Conservation (phyloP, 37 sponge, comb jelly and placozoan species). For the Dysidea cf. avara region DNA sequence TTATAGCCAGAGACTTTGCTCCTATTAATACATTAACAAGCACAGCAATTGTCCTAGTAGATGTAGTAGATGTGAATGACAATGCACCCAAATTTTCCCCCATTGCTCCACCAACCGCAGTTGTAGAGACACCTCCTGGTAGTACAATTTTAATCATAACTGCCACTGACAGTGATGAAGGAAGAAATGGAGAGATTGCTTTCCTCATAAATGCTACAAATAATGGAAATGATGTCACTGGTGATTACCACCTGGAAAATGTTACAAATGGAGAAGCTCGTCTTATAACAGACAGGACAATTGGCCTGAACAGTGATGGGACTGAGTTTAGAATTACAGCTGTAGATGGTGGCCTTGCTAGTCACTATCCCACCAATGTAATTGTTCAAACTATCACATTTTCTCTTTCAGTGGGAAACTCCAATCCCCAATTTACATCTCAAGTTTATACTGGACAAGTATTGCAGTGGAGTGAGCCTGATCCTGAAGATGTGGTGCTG, state of each 20-base stretch:
- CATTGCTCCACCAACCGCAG: too few species aligned
- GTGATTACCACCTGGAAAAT: too few species aligned
- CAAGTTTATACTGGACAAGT: constrained; percentile 19
- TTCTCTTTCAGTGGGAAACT: constrained; percentile 1
- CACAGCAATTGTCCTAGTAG: neutral
- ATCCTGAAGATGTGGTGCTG: neutral
- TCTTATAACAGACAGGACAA: neutral
- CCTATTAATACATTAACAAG: constrained; percentile 21
- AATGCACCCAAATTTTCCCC: constrained; percentile 22
- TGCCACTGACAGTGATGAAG: constrained; percentile 38
- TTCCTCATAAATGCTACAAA: constrained; percentile 12
- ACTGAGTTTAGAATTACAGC: neutral
- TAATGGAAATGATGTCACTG: constrained; percentile 1
- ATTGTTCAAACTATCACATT: constrained; percentile 4
- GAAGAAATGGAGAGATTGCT: constrained; percentile 30
- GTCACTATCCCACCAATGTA: too few species aligned
- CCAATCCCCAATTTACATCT: constrained; percentile 8
- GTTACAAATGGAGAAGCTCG: too few species aligned
- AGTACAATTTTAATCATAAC: too few species aligned
- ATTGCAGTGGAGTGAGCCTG: neutral
- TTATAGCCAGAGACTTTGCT: constrained; percentile 19
- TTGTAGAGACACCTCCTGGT: too few species aligned
- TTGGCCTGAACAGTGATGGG: neutral
- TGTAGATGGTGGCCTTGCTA: neutral
- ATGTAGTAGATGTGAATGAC: constrained; percentile 33